phyloP scores from a whole-genome alignment of 1,140 invertebrate species.

The Harlomillsia oculata region DNA sequence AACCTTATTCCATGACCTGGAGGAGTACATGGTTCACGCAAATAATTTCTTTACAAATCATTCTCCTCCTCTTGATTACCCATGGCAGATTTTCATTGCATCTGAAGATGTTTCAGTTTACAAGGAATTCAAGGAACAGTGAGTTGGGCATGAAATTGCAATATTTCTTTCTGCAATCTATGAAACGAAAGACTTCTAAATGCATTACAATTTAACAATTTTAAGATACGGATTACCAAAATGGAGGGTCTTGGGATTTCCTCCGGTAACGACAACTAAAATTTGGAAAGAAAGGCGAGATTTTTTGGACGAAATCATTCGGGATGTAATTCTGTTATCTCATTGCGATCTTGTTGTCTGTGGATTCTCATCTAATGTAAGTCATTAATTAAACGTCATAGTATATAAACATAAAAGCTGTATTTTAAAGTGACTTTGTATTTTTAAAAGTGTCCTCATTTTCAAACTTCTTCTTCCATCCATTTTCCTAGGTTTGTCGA shows the following conservation, averaged over 20 bases:
- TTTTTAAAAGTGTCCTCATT: too few species aligned
- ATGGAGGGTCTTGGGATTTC: constrained; percentile 3
- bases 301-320: neutral
- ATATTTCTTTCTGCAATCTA: too few species aligned
- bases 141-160: too few species aligned
- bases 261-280: neutral
- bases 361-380: constrained; percentile 19
- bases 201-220: too few species aligned
- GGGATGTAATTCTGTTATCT: constrained; percentile 9
- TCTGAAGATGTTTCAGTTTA: constrained; percentile 13
- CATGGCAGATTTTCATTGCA: constrained; percentile 6
- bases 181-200: too few species aligned
- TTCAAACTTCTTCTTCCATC: neutral
- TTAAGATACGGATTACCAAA: constrained; percentile 2
- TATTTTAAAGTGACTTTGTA: too few species aligned
- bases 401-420: too few species aligned
- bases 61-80: neutral
- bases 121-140: neutral
- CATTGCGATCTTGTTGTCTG: constrained; percentile 14
- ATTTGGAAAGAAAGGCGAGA: neutral
- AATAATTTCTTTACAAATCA: neutral
- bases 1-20: neutral
- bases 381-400: neutral
- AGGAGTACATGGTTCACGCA: constrained; percentile 2
- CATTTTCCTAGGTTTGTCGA: neutral